Conservation (phyloP, 2,797 vertebrate genomes). For the Cuniculus paca region DNA sequence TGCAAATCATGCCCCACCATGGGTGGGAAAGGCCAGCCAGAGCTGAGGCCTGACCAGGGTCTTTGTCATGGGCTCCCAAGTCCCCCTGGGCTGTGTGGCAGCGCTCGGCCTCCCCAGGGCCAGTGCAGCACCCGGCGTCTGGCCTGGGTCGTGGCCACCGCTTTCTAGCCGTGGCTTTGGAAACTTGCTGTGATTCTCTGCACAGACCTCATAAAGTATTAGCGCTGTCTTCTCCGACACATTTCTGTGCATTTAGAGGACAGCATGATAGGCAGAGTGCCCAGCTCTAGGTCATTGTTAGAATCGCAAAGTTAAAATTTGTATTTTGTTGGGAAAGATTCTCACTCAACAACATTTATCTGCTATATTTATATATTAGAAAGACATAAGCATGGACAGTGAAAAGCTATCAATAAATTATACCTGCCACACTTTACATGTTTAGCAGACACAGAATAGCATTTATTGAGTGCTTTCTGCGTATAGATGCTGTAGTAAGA, state of each 20-base stretch:
- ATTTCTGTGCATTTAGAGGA: not conserved
- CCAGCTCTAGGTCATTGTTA: not conserved
- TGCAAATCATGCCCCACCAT: not conserved
- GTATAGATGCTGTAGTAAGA: not conserved
- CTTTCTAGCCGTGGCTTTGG: slow-evolving; percentile 38
- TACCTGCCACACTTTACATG: not conserved
- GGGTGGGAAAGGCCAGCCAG: not conserved
- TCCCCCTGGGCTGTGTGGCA: not conserved
- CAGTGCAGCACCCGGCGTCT: not conserved
- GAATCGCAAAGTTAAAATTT: slow-evolving; percentile 29
- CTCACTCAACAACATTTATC: not conserved
- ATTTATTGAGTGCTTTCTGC: slow-evolving; percentile 6
- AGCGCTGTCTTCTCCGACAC: slow-evolving; percentile 23
- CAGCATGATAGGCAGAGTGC: not conserved
- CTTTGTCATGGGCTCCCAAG: not conserved
- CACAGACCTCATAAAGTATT: not conserved
- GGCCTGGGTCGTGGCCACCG: not conserved
- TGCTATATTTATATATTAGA: not conserved
- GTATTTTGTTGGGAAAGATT: slow-evolving; percentile 19
- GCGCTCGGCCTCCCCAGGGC: slow-evolving; percentile 17
- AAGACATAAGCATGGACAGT: not conserved
- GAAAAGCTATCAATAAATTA: not conserved
- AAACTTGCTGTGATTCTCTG: slow-evolving; percentile 41
- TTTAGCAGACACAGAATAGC: not conserved
- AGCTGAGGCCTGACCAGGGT: slow-evolving; percentile 28